Evolutionary conservation across 2,113 vertebrate species (phyloP).

Genomic region (Paracanthobrama guichenoti): DNA sequence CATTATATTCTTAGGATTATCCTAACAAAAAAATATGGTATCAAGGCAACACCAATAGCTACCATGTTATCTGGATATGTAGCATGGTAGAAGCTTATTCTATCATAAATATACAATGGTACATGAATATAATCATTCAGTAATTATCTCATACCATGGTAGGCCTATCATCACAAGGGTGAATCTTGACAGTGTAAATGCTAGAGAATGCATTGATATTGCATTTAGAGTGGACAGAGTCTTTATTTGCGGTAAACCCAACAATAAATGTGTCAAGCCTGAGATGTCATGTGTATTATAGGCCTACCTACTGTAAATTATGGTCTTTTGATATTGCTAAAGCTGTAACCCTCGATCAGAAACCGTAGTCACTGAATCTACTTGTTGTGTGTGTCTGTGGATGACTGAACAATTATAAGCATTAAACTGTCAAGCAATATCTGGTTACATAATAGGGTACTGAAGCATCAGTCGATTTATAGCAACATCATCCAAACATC

Average conservation of each 20-base stretch:
- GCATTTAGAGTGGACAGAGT: background rate
- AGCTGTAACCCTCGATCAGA: conserved; percentile 7
- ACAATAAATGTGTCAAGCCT: conserved; percentile 11
- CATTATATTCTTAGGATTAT: background rate
- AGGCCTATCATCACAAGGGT: background rate
- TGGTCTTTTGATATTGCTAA: background rate
- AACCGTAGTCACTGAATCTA: conserved; percentile 3
- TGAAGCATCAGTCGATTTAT: conserved; percentile 69
- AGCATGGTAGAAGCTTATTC: background rate
- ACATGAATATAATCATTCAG: background rate
- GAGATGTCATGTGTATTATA: conserved; percentile 13
- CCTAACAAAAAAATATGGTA: background rate
- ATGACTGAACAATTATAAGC: conserved; percentile 18
- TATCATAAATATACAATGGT: background rate
- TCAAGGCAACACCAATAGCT: background rate
- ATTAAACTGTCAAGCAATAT: conserved; percentile 30
- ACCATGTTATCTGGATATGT: background rate
- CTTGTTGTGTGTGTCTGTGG: background rate
- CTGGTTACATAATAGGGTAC: conserved; percentile 66
- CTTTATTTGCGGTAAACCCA: background rate
- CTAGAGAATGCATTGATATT: background rate
- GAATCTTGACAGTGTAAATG: background rate
- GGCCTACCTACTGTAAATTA: conserved; percentile 12
- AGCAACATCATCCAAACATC: conserved; percentile 42
- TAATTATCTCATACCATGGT: background rate